Base-by-base conservation (phyloP, 1,140 invertebrate species). In the Potamilus streckersoni region DNA sequence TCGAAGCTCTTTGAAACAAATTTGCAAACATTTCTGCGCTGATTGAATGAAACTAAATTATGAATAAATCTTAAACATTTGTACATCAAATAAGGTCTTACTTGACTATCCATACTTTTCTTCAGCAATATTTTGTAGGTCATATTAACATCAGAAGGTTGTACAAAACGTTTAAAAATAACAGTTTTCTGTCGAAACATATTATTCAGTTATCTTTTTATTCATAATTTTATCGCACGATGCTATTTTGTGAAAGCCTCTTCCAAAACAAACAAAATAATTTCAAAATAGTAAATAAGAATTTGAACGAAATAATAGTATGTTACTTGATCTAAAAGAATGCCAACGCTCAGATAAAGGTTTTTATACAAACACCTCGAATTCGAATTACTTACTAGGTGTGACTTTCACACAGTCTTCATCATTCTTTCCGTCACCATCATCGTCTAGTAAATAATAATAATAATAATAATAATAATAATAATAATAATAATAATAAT, bases 371-470 rank as follows among this genome's bases (percentile, higher is more conserved):
- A 17, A 11, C 13, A 11, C 12, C 12, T 31, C 19, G 6, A 23
- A 67, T 31, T 23, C 16, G 8, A 0, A 19, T 31, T 16, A 74
- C 62, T 60, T 77, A 80, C 79, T 69, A 65, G 77, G 80, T 23
- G 57, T 67, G 20, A 77, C 73, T 49, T 76, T 64, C 6, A 74
- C 74, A 66, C 80, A 81, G 23, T 81, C 80, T 74, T 81, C 80
- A 66, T 81, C 77, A 20, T 59, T 68, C 63, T 61, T 68, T 8
- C 80, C 80, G 70, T 81, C 80, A 16, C 71, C 64, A 62, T 79
- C 80, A 75, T 81, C 80, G 69, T 81, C 80, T 79, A 27, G 62
- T 16, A 71, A 64, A 64, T 55, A 20, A 70, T 16, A 76, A 23
- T 23, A 23, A 23, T 31, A 60, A 27, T 8, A 66, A 65, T 17